A percentile compares a stretch with the other conserved stretches of the same genome.
Evolutionary conservation across 1,140 invertebrate genomes (phyloP).

Genomic region (Heliothis subflexa): DNA sequence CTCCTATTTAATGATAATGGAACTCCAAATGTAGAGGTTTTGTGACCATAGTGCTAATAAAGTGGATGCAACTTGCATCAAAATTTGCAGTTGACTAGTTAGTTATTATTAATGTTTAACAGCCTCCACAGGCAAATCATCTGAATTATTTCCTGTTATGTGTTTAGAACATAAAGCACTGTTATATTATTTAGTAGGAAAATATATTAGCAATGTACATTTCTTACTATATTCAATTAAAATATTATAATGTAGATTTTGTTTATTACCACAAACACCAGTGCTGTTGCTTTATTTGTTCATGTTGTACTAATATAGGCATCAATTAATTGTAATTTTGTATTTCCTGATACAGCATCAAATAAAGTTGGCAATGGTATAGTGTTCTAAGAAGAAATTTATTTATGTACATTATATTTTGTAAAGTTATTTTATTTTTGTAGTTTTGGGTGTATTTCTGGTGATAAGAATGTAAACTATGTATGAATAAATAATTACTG

Average conservation of each 20-base stretch:
- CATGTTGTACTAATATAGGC: not conserved
- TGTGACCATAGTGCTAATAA: not conserved
- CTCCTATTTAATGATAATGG: not conserved
- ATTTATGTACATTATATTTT: not conserved
- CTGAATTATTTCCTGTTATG: slow-evolving; percentile 13
- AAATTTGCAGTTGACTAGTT: slow-evolving; percentile 31
- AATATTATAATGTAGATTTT: slow-evolving; percentile 7
- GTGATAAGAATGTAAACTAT: slow-evolving; percentile 13
- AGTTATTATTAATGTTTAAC: not conserved
- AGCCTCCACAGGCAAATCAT: not conserved
- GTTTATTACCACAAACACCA: slow-evolving; percentile 1
- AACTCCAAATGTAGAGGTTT: not conserved
- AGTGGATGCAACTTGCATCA: not conserved
- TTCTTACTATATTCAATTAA: slow-evolving; percentile 10
- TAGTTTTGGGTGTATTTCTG: slow-evolving; percentile 15
- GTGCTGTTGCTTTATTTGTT: not conserved
- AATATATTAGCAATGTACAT: slow-evolving; percentile 18
- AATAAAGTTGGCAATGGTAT: slow-evolving; percentile 1
- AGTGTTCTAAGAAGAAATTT: slow-evolving; percentile 10
- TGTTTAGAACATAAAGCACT: slow-evolving; percentile 24
- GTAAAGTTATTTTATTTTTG: not conserved
- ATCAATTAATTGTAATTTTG: not conserved
- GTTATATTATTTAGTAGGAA: slow-evolving; percentile 20
- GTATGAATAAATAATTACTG: slow-evolving; percentile 16
- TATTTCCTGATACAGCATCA: not conserved